Percentiles rank a stretch among this genome's conserved stretches.
These are phyloP conservation scores for Myopa testacea DNA, from an alignment of 2,888 invertebrate genomes.

Conservation along the genomic window DNA sequence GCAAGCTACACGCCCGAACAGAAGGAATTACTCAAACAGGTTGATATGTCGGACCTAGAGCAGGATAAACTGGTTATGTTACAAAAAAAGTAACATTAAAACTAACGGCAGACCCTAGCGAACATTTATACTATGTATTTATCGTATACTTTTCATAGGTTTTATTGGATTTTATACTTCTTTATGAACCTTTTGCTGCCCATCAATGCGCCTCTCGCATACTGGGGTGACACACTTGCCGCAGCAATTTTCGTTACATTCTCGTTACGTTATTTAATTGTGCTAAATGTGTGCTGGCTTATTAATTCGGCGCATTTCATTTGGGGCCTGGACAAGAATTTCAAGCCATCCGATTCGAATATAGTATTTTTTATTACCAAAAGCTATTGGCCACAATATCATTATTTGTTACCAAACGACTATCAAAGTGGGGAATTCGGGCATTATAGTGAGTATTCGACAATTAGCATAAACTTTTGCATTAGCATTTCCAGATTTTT, in stretches of 20 bases:
- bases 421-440: slow-evolving; percentile 88
- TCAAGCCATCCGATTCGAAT: slow-evolving; percentile 79
- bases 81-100: slow-evolving; percentile 78
- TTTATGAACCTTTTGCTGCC: slow-evolving; percentile 77
- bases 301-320: slow-evolving; percentile 79
- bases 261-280: slow-evolving; percentile 76
- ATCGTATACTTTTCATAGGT: slow-evolving; percentile 68
- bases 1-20: slow-evolving; percentile 75
- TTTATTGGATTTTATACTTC: slow-evolving; percentile 77
- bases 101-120: neutral
- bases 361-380: slow-evolving; percentile 80
- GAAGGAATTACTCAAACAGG: slow-evolving; percentile 73
- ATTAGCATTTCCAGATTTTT: too few species aligned
- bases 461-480: neutral
- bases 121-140: neutral
- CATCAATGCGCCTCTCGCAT: slow-evolving; percentile 81
- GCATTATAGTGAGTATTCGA: slow-evolving; percentile 71
- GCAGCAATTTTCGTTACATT: slow-evolving; percentile 76
- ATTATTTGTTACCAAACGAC: slow-evolving; percentile 82
- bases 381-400: slow-evolving; percentile 85
- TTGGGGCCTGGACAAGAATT: slow-evolving; percentile 81
- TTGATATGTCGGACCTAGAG: slow-evolving; percentile 86
- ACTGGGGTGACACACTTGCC: slow-evolving; percentile 79
- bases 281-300: slow-evolving; percentile 77
- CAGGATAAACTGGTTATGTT: slow-evolving; percentile 82